Conservation (phyloP, 2,797 vertebrate species). For the Microctenopoma steveboyesi region DNA sequence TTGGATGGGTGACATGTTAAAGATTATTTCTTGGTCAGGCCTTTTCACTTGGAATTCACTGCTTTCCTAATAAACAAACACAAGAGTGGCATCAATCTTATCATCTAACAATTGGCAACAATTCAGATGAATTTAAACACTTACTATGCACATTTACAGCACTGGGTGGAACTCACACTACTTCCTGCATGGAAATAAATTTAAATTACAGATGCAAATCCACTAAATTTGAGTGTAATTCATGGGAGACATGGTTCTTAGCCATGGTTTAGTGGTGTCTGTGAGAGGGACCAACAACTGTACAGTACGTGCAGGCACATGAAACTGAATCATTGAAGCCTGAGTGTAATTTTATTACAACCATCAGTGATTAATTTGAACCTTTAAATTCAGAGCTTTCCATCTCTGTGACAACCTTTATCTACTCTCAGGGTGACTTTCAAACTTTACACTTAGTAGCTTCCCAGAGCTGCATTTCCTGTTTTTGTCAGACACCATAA, state of each 20-base stretch:
- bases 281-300: neutral
- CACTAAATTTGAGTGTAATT: neutral
- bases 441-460: constrained; percentile 50
- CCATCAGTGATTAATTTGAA: constrained; percentile 50
- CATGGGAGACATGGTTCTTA: neutral
- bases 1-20: neutral
- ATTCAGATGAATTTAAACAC: neutral
- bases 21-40: too few species aligned
- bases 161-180: neutral
- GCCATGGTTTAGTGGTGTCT: neutral
- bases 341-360: constrained; percentile 47
- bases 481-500: constrained; percentile 41
- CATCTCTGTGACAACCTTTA: constrained; percentile 16
- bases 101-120: neutral
- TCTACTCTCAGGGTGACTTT: constrained; percentile 70
- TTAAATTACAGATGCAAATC: neutral
- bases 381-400: constrained; percentile 31
- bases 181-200: neutral
- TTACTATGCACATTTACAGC: neutral
- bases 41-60: neutral
- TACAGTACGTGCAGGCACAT: neutral
- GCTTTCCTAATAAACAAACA: neutral
- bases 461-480: constrained; percentile 40
- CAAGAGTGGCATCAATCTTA: neutral
- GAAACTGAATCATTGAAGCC: constrained; percentile 18